Evolutionary conservation across 2,113 vertebrate species (phyloP).

Genomic region (Tricholaema leucomelas): DNA sequence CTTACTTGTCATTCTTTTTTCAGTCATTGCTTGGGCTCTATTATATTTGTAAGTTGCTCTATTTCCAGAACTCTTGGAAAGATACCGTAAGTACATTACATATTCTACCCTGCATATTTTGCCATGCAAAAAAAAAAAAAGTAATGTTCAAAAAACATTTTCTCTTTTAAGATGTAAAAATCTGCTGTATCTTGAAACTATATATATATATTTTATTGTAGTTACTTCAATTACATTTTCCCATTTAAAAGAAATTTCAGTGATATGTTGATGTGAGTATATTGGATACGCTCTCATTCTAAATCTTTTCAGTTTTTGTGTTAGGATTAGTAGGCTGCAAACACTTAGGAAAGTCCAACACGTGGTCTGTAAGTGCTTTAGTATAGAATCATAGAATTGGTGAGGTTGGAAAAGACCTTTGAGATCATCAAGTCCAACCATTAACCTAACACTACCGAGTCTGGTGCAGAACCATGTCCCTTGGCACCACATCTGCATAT

Average conservation of each 20-base stretch:
- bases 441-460: too few relatives aligned
- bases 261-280: background rate
- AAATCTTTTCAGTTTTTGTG: background rate
- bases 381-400: too few relatives aligned
- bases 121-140: background rate
- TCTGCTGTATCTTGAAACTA: background rate
- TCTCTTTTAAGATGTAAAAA: background rate
- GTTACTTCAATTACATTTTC: background rate
- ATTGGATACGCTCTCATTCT: background rate
- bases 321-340: background rate
- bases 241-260: background rate
- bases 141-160: background rate
- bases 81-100: background rate
- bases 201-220: background rate
- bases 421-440: too few relatives aligned
- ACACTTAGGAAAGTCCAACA: background rate
- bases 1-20: conserved; percentile 27
- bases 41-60: background rate
- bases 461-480: too few relatives aligned
- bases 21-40: background rate
- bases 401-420: too few relatives aligned
- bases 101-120: background rate
- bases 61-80: conserved; percentile 35
- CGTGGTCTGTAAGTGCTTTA: background rate
- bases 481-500: too few relatives aligned